phyloP scores from a whole-genome alignment of 2,113 vertebrate species.

The Barnardius zonarius region DNA sequence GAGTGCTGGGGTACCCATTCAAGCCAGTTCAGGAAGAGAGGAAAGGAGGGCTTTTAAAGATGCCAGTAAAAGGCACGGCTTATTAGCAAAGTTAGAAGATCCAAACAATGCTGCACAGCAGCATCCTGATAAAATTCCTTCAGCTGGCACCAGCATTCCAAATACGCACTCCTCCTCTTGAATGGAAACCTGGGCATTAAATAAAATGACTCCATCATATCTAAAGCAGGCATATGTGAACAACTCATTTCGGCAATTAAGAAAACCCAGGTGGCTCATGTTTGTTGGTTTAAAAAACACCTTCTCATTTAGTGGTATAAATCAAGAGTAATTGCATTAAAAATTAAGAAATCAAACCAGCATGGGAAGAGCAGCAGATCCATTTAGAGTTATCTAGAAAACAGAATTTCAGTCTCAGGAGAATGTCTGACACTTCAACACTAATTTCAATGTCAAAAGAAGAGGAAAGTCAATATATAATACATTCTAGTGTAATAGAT shows the following conservation, averaged over 20 bases:
- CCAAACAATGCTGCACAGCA: background rate
- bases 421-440: constrained; percentile 2
- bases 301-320: constrained; percentile 33
- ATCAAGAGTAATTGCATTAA: constrained; percentile 52
- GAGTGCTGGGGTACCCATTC: background rate
- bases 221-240: constrained; percentile 7
- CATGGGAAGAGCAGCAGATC: background rate
- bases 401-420: background rate
- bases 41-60: background rate
- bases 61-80: background rate
- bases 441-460: constrained; percentile 3
- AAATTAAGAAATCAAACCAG: constrained; percentile 36
- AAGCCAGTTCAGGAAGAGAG: background rate
- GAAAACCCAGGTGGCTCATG: constrained; percentile 17
- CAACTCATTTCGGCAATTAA: constrained; percentile 23
- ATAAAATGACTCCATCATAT: background rate
- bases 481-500: background rate
- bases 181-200: background rate
- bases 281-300: constrained; percentile 22
- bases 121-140: background rate
- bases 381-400: background rate
- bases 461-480: background rate
- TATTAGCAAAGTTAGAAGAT: background rate
- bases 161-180: background rate
- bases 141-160: background rate